Conservation (phyloP, 2,113 vertebrate species). For the Amia ocellicauda region DNA sequence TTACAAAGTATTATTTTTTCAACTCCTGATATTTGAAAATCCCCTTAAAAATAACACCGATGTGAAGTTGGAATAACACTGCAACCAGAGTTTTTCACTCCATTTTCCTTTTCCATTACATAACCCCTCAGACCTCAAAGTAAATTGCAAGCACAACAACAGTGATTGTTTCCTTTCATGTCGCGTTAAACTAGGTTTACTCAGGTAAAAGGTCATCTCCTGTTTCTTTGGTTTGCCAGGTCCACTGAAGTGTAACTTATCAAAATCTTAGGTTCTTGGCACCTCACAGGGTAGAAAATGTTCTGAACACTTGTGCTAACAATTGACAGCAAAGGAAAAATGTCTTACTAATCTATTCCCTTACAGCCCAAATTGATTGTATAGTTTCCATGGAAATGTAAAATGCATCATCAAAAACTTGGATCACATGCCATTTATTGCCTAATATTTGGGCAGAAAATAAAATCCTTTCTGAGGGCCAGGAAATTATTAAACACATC, state of each 20-base stretch:
- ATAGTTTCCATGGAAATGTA: constrained; percentile 1
- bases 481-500: background rate
- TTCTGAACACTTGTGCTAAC: background rate
- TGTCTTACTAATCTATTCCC: background rate
- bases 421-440: background rate
- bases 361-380: background rate
- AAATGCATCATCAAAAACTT: background rate
- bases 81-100: too few relatives aligned
- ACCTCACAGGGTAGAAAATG: constrained; percentile 34
- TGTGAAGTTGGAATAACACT: too few relatives aligned
- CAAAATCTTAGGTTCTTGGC: background rate
- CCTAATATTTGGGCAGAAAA: background rate
- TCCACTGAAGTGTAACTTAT: background rate
- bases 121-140: background rate
- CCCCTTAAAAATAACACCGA: too few relatives aligned
- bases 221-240: constrained; percentile 53
- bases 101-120: too few relatives aligned
- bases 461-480: background rate
- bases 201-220: constrained; percentile 43
- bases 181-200: background rate
- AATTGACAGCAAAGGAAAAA: background rate
- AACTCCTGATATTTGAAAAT: too few relatives aligned
- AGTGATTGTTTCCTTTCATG: background rate
- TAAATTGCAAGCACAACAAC: background rate
- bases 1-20: too few relatives aligned